Evolutionary conservation across 1,140 invertebrate species (phyloP).

Genomic region (Phymastichus coffea): DNA sequence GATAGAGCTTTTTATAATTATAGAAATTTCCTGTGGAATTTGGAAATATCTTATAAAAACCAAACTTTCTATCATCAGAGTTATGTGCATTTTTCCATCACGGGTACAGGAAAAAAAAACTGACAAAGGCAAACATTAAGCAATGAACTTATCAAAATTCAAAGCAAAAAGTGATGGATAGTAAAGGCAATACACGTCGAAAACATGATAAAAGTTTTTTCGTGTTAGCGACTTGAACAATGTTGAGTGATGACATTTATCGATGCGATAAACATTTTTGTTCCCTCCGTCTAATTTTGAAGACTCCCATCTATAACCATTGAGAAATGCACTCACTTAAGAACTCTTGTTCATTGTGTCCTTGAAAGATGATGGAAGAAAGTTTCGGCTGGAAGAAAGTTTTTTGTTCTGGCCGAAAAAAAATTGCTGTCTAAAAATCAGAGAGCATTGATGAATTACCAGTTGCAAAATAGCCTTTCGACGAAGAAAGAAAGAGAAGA

Average conservation of each 20-base stretch:
- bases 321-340: too few relatives aligned
- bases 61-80: too few relatives aligned
- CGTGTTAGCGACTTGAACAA: neutral
- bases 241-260: neutral
- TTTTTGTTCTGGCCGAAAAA: neutral
- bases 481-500: neutral
- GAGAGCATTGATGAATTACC: conserved; percentile 15
- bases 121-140: neutral
- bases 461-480: neutral
- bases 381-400: neutral
- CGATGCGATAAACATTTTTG: neutral
- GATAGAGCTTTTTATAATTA: too few relatives aligned
- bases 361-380: too few relatives aligned
- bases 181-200: neutral
- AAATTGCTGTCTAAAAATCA: conserved; percentile 23
- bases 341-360: too few relatives aligned
- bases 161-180: conserved; percentile 7
- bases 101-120: neutral
- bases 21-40: too few relatives aligned
- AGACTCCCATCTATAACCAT: too few relatives aligned
- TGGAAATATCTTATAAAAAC: too few relatives aligned
- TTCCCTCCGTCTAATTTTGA: neutral
- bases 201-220: neutral
- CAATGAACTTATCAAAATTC: neutral
- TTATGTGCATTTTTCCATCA: too few relatives aligned